These are phyloP conservation scores for Poecilus cupreus DNA, from an alignment of 2,888 invertebrate species.

Conservation along the genomic window DNA sequence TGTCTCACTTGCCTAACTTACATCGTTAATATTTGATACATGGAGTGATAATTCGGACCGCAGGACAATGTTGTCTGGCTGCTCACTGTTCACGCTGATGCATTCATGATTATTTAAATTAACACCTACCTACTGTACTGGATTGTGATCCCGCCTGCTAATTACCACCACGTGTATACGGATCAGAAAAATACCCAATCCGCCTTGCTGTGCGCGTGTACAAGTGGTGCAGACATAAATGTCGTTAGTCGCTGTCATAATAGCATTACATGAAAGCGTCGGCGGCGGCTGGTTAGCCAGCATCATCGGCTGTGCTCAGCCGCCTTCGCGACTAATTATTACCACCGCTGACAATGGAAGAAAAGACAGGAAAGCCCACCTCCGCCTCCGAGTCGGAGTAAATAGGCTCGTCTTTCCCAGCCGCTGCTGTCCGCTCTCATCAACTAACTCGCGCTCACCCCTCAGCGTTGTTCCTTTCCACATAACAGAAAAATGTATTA, in stretches of 20 bases:
- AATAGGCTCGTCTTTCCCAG: background rate
- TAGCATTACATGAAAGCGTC: constrained; percentile 53
- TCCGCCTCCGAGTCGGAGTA: background rate
- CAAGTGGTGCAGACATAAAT: constrained; percentile 1
- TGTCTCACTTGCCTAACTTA: constrained; percentile 44
- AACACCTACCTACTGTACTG: constrained; percentile 20
- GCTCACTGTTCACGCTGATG: background rate
- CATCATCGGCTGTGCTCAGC: constrained; percentile 6
- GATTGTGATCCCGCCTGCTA: background rate
- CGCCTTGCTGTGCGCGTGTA: no score
- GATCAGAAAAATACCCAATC: no score
- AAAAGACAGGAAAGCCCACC: constrained; percentile 49
- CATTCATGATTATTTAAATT: constrained; percentile 48
- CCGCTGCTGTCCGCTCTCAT: no score
- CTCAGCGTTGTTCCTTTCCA: no score
- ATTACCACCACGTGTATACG: no score
- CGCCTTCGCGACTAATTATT: constrained; percentile 56
- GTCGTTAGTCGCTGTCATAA: constrained; percentile 50
- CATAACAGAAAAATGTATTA: no score
- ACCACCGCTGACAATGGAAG: constrained; percentile 53
- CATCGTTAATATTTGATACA: constrained; percentile 55
- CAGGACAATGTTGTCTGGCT: constrained; percentile 15
- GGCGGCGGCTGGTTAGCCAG: constrained; percentile 30
- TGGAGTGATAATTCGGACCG: background rate
- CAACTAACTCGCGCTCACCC: no score